Evolutionary conservation across 2,888 invertebrate genomes (phyloP).

Genomic region (Thysanoteuthis rhombus): DNA sequence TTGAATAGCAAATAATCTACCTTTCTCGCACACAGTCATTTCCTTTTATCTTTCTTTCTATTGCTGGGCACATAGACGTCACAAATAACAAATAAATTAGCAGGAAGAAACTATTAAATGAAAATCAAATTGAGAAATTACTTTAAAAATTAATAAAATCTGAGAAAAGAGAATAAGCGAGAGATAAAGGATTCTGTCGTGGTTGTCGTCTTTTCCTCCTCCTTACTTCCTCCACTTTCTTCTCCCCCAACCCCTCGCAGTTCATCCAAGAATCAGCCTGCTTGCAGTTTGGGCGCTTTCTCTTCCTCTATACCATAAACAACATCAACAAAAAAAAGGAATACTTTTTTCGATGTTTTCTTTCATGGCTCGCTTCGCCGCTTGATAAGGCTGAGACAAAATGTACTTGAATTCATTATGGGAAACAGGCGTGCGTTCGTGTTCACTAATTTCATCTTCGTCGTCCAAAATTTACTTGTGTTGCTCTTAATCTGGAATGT

Average conservation of each 20-base stretch:
- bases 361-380: not conserved
- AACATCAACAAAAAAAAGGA: not conserved
- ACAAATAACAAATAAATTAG: too few species aligned
- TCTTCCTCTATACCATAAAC: not conserved
- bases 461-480: not conserved
- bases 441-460: not conserved
- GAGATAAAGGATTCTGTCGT: too few species aligned
- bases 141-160: too few species aligned
- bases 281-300: not conserved
- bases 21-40: too few species aligned
- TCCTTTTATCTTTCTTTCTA: too few species aligned
- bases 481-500: not conserved
- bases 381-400: not conserved
- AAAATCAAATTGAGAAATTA: too few species aligned
- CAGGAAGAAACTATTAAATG: too few species aligned
- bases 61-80: too few species aligned
- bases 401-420: not conserved
- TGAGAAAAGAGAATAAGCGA: too few species aligned
- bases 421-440: constrained; percentile 12
- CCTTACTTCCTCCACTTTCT: not conserved
- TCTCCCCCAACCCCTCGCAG: not conserved
- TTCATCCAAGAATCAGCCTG: not conserved
- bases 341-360: not conserved
- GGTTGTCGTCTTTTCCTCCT: too few species aligned
- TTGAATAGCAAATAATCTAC: too few species aligned